A percentile compares a stretch with the other conserved stretches of the same genome.
These are phyloP conservation scores for Chiridota heheva DNA, from an alignment of 35 echinoderm and acorn worm species.

Conservation along the genomic window DNA sequence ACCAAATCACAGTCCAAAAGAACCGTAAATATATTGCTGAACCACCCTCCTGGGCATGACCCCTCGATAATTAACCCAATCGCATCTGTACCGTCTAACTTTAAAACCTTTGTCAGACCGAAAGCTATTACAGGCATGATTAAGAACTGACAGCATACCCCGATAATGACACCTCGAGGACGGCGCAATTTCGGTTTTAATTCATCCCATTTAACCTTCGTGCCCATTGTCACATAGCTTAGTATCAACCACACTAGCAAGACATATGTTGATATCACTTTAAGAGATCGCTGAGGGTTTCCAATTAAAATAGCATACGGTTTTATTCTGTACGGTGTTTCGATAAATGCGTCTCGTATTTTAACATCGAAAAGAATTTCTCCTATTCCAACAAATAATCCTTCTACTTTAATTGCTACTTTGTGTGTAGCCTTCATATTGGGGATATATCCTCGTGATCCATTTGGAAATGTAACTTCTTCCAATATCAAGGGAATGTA, in stretches of 20 bases:
- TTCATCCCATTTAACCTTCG: conserved; percentile 31
- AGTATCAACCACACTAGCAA: conserved; percentile 45
- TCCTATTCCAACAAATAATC: neutral
- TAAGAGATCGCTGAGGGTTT: neutral
- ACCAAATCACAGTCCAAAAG: conserved; percentile 67
- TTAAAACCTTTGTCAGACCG: conserved; percentile 31
- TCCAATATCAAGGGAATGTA: too few species aligned
- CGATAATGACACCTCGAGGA: conserved; percentile 67
- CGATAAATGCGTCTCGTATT: conserved; percentile 6
- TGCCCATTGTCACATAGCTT: conserved; percentile 66
- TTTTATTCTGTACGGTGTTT: conserved; percentile 4
- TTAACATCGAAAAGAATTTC: conserved; percentile 1
- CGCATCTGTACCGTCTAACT: conserved; percentile 36
- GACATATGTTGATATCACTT: conserved; percentile 40
- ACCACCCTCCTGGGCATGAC: conserved; percentile 70
- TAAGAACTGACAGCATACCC: conserved; percentile 70
- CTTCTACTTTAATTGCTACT: too few species aligned
- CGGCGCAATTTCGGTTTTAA: conserved; percentile 47
- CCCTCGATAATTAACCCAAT: conserved; percentile 57
- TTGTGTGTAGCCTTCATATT: too few species aligned
- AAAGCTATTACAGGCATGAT: conserved; percentile 62
- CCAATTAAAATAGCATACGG: neutral
- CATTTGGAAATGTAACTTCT: too few species aligned
- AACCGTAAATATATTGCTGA: conserved; percentile 71
- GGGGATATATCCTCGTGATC: too few species aligned